Conservation (phyloP, 2,797 vertebrate genomes). For the Rhadinocentrus ornatus region DNA sequence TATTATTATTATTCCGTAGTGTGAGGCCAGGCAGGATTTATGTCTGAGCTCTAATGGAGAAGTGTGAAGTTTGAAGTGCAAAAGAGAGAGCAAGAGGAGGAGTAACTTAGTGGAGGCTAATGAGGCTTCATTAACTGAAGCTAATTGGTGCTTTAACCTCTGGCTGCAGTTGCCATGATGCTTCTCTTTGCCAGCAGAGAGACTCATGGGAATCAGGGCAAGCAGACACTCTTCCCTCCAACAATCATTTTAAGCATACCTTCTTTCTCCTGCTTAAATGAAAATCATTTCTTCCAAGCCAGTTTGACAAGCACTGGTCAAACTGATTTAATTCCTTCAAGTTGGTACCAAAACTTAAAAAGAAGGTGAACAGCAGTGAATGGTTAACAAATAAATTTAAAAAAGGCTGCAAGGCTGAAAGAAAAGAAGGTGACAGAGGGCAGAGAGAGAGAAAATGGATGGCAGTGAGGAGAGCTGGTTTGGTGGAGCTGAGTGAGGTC, state of each 20-base stretch:
- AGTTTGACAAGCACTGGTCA: too few species aligned
- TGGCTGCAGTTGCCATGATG: constrained; percentile 59
- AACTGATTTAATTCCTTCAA: constrained; percentile 19
- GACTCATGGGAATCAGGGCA: constrained; percentile 54
- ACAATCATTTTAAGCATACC: constrained; percentile 42
- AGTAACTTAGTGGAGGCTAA: constrained; percentile 60
- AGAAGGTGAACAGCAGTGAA: constrained; percentile 23
- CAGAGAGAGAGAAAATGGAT: constrained; percentile 1
- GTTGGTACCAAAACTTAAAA: constrained; percentile 30
- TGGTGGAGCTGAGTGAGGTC: constrained; percentile 13
- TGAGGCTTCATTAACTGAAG: constrained; percentile 74
- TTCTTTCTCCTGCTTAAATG: constrained; percentile 13
- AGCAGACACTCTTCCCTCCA: constrained; percentile 41
- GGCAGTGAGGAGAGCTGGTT: background rate
- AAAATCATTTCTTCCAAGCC: constrained; percentile 17
- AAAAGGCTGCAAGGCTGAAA: background rate
- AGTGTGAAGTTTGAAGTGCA: constrained; percentile 28
- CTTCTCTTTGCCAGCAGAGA: constrained; percentile 55
- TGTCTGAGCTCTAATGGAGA: constrained; percentile 33
- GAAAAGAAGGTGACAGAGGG: constrained; percentile 14
- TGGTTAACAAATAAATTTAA: background rate
- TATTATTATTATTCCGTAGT: too few species aligned
- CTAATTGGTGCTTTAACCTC: constrained; percentile 80
- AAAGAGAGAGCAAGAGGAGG: constrained; percentile 11
- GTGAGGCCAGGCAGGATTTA: constrained; percentile 5